Base-by-base conservation (phyloP, 2,888 invertebrate genomes). In the Erebia aethiops region DNA sequence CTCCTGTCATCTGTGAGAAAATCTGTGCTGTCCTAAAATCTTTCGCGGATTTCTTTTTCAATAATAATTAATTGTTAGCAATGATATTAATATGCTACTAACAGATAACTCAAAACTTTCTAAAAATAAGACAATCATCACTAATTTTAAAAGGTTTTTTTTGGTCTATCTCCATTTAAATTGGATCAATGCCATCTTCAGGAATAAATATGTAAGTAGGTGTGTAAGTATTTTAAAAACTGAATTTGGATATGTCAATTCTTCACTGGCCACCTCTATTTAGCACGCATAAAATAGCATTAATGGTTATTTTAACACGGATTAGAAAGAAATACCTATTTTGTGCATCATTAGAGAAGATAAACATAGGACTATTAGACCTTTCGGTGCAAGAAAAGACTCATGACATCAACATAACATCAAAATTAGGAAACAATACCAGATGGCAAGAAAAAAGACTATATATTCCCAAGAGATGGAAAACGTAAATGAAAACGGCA, bases 111-210 rank as follows among this genome's bases (percentile, higher is more conserved):
- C 26, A 26, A 26, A 26, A 26, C 26, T 35, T 41, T n/a, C 41
- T 8, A 41, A 8, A n/a, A 60, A 35, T 41, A 60, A 4, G n/a
- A 16, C n/a, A 14, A 9, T 8, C 9, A n/a, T 58, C 16, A 16
- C 10, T 35, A 35, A 35, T 54, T 54, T 58, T 35, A 41, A 60
- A 58, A n/a, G 41, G 58, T 9, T 58, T 16, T 57, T 35, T 57
- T 35, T 57, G 57, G n/a, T 14, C 58, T 35, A 11, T 56, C 18
- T n/a, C n/a, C n/a, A n/a, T n/a, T n/a, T n/a, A 3, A 60, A 41
- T 60, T 60, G 41, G 58, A 60, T 60, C 16, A n/a, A 60, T 41
- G 58, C 58, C 41, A 60, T 60, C 9, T 41, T 60, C 41, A 60
- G 10, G 41, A 60, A 60, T 35, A 41, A 60, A 60, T 56, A 18